Conservation (phyloP, 2,797 vertebrate genomes). For the Alfaro cultratus region DNA sequence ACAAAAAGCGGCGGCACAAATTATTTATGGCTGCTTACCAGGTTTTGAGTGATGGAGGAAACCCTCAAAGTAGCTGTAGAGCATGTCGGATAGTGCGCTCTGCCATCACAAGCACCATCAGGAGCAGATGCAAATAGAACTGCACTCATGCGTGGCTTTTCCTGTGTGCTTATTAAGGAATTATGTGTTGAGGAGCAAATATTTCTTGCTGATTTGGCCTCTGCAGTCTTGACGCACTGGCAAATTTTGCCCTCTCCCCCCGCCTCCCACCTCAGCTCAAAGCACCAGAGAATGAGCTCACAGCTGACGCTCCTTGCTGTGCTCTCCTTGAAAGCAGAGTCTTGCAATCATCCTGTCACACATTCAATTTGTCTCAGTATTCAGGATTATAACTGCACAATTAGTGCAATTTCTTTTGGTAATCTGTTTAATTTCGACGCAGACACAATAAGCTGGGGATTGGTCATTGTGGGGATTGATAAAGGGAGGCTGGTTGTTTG, state of each 20-base stretch:
- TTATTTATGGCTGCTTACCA: slow-evolving; percentile 40
- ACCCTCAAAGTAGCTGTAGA: slow-evolving; percentile 12
- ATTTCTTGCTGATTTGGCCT: slow-evolving; percentile 50
- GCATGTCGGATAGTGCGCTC: slow-evolving; percentile 14
- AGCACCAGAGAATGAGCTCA: slow-evolving; percentile 12
- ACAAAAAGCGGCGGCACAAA: slow-evolving; percentile 32
- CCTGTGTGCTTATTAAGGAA: slow-evolving; percentile 54
- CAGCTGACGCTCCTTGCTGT: slow-evolving; percentile 41
- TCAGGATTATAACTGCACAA: slow-evolving; percentile 60
- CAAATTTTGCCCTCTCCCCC: neutral
- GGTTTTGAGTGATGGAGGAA: slow-evolving; percentile 24
- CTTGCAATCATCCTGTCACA: slow-evolving; percentile 61
- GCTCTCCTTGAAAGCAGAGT: slow-evolving; percentile 45
- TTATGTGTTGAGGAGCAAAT: slow-evolving; percentile 49
- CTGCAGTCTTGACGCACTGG: slow-evolving; percentile 4
- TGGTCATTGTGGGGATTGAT: slow-evolving; percentile 50
- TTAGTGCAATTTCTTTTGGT: slow-evolving; percentile 50
- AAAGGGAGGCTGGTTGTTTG: slow-evolving; percentile 51
- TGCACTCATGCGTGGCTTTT: slow-evolving; percentile 29
- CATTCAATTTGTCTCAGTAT: slow-evolving; percentile 59
- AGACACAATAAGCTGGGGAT: slow-evolving; percentile 48
- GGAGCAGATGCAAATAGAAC: slow-evolving; percentile 53
- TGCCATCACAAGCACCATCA: slow-evolving; percentile 33
- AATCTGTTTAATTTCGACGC: slow-evolving; percentile 60
- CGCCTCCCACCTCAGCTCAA: neutral